phyloP scores from a whole-genome alignment of 37 sponge, comb jelly and placozoan species.

The Cladorhizidae sp. region DNA sequence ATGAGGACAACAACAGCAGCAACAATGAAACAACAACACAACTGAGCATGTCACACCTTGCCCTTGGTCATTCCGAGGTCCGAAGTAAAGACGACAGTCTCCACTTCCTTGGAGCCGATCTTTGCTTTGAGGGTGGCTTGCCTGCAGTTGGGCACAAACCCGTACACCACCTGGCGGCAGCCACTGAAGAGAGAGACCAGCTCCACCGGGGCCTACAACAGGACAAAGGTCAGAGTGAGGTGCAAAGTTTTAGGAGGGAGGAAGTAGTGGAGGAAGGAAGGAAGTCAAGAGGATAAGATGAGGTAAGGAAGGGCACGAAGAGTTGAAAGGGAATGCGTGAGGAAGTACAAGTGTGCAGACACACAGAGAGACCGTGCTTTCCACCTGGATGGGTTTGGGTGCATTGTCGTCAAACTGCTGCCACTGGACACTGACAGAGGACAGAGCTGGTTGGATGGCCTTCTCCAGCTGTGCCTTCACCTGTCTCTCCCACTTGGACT shows the following conservation, averaged over 20 bases:
- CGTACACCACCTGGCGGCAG: slow-evolving; percentile 92
- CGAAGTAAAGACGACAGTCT: slow-evolving; percentile 89
- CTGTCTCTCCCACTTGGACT: slow-evolving; percentile 90
- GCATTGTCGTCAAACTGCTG: slow-evolving; percentile 80
- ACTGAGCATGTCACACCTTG: slow-evolving; percentile 35
- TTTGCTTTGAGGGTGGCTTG: slow-evolving; percentile 86
- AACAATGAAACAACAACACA: not conserved
- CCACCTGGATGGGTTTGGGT: slow-evolving; percentile 67
- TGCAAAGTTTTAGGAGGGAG: not conserved
- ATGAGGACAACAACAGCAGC: not conserved
- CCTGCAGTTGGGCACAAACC: slow-evolving; percentile 91
- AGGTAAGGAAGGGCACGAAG: not conserved
- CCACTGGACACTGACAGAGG: slow-evolving; percentile 89
- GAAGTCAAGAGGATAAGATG: not conserved
- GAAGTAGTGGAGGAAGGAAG: not conserved
- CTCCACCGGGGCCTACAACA: slow-evolving; percentile 80
- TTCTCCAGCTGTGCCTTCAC: slow-evolving; percentile 80
- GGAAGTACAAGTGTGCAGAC: not conserved
- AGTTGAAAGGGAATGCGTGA: slow-evolving; percentile 6
- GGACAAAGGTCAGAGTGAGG: not conserved
- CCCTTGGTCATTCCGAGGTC: slow-evolving; percentile 86
- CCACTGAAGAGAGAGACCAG: slow-evolving; percentile 91
- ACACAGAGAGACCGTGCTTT: not conserved
- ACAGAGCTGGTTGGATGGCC: slow-evolving; percentile 92
- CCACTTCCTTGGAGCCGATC: slow-evolving; percentile 87